These are phyloP conservation scores for Proteles cristata DNA, from an alignment of 2,113 vertebrate genomes.

Conservation along the genomic window DNA sequence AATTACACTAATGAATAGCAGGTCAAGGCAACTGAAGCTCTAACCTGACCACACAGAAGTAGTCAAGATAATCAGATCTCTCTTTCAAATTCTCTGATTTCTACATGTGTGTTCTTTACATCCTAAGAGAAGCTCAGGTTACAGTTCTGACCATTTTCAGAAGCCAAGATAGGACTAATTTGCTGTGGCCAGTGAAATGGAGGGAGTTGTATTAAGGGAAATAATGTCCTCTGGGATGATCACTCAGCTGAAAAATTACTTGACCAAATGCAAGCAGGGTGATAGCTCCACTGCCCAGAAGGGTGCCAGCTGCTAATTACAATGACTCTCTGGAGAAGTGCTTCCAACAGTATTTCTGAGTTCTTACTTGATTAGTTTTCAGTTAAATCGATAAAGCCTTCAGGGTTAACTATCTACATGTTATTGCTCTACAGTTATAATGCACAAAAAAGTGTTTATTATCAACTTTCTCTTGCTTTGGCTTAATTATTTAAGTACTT, in stretches of 20 bases:
- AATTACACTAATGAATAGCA: background rate
- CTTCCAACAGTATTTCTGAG: constrained; percentile 40
- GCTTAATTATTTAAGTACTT: constrained; percentile 69
- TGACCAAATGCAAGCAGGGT: constrained; percentile 31
- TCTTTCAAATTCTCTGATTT: background rate
- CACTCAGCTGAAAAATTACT: constrained; percentile 55
- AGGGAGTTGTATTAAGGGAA: background rate
- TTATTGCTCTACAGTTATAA: constrained; percentile 49
- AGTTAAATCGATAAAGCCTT: constrained; percentile 62
- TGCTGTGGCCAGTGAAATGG: constrained; percentile 23
- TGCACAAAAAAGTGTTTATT: constrained; percentile 60
- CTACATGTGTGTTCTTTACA: background rate
- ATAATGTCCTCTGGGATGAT: background rate
- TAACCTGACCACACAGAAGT: background rate
- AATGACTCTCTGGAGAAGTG: constrained; percentile 34
- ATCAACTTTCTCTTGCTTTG: constrained; percentile 52
- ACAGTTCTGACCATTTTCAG: background rate
- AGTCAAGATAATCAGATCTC: background rate
- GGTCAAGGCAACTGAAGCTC: background rate
- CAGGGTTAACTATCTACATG: constrained; percentile 51
- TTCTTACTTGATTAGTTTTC: constrained; percentile 62
- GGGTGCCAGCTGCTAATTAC: constrained; percentile 43
- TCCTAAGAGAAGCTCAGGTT: background rate
- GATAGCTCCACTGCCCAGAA: constrained; percentile 4
- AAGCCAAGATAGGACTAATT: background rate